Percentiles rank a stretch among this genome's conserved stretches.
phyloP scores from a whole-genome alignment of 2,113 vertebrate genomes.

The Pandion haliaetus region DNA sequence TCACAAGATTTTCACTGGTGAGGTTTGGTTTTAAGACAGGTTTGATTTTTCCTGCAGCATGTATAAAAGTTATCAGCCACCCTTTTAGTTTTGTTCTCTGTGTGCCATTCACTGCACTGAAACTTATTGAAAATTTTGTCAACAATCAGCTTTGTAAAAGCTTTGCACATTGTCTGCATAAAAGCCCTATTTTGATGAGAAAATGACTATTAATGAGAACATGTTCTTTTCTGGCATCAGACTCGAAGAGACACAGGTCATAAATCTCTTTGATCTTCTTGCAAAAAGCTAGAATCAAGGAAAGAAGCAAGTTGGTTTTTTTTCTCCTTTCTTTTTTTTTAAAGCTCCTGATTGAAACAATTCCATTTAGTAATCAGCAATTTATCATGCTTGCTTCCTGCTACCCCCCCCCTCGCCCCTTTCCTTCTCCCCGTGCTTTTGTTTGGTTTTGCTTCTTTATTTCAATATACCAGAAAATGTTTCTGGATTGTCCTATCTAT shows the following conservation, averaged over 20 bases:
- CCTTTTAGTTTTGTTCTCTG: neutral
- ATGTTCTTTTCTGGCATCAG: conserved; percentile 69
- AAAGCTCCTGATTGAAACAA: conserved; percentile 70
- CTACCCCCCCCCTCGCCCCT: neutral
- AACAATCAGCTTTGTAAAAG: conserved; percentile 62
- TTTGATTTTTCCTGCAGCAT: neutral
- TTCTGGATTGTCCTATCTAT: neutral
- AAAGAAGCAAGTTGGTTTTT: conserved; percentile 55
- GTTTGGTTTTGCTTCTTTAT: conserved; percentile 32
- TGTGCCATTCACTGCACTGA: neutral
- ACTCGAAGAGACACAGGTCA: conserved; percentile 75
- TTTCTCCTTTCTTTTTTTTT: neutral
- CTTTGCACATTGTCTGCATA: conserved; percentile 68
- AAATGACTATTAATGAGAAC: conserved; percentile 81
- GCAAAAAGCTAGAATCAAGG: conserved; percentile 57
- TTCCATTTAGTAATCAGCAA: conserved; percentile 72
- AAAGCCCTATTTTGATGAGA: conserved; percentile 72
- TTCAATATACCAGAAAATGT: conserved; percentile 10
- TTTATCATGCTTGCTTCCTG: conserved; percentile 59
- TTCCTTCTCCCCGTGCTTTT: neutral
- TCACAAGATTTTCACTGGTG: neutral
- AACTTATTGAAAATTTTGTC: conserved; percentile 64
- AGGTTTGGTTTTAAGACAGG: neutral
- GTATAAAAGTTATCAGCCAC: neutral
- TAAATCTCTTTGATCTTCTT: conserved; percentile 79